Evolutionary conservation across 1,140 invertebrate genomes (phyloP), one percentile per base, ranked within the genome.

Genomic region (Brachystomella parvula): DNA sequence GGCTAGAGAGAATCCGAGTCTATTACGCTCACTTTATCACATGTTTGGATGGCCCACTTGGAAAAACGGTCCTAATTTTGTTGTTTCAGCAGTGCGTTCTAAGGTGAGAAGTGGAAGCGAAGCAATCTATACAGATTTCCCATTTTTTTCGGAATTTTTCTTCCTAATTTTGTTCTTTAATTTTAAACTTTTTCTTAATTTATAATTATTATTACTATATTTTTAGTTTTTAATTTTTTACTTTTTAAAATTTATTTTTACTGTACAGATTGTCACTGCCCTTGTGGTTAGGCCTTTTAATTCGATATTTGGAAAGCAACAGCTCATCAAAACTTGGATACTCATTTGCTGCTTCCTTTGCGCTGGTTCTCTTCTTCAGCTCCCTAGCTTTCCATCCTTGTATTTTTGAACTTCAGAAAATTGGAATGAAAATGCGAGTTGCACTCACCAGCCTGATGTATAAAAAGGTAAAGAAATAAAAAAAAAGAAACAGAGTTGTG

Each of bases 361-460:
- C 78, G 2, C 76, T 76, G 59, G 76, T 80, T 9, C 71, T 79
- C 2, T 65, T 82, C 47, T 76, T 79, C 44, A 78, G 81, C 6
- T 74, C 49, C 6, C 49, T 83, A 12, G 71, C 78, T 9, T 82
- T 84, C 75, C 83, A 85, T 76, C 81, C 80, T 1, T 84, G 81
- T 71, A 84, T 83, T 73, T 83, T 83, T 65, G 76, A 76, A 53
- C 78, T 82, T 3, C 76, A 77, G 32, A 73, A 75, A 57, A 70
- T 68, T 26, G 82, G 82, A 33, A 83, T 84, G 82, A 71, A 78
- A 68, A 75, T 84, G 35, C 75, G 83, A 63, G 75, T 84, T 3
- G 81, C 82, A 0, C 79, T 78, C 63, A 83, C 80, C 69, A 76
- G 80, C 3, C 72, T 85, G 0, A 74, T 85, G 47, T 84, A 83